A percentile compares a stretch with the other conserved stretches of the same genome.
These are phyloP conservation scores for Genyomyrus donnyi DNA, from an alignment of 2,113 vertebrate species.

Conservation along the genomic window DNA sequence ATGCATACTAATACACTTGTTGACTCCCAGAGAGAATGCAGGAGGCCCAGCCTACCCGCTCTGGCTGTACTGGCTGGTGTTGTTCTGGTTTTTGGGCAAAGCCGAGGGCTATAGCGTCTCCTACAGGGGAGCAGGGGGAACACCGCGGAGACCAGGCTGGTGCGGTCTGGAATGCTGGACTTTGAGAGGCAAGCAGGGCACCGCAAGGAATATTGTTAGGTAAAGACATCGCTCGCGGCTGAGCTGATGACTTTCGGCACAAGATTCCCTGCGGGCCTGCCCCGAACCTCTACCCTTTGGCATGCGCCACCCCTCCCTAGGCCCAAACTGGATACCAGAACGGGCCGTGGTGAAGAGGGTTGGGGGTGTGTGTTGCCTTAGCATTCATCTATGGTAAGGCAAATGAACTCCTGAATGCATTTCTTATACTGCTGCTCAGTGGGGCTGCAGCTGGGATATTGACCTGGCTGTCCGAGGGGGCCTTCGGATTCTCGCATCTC, in stretches of 20 bases:
- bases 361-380: conserved; percentile 47
- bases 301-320: not conserved
- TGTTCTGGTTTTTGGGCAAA: not conserved
- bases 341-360: not conserved
- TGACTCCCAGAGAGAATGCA: not conserved
- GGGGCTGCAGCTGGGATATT: conserved; percentile 83
- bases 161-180: not conserved
- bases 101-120: not conserved
- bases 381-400: conserved; percentile 84
- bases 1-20: not conserved
- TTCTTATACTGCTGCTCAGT: conserved; percentile 93
- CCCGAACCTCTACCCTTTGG: conserved; percentile 21
- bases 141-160: not conserved
- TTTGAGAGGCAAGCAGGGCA: not conserved
- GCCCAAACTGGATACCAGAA: not conserved
- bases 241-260: not conserved
- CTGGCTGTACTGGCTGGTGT: conserved; percentile 1
- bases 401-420: conserved; percentile 97
- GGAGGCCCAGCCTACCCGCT: not conserved
- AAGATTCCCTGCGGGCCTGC: conserved; percentile 11
- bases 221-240: not conserved
- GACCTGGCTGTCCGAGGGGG: conserved; percentile 78
- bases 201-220: not conserved
- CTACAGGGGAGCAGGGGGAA: not conserved
- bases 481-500: conserved; percentile 95